Evolutionary conservation across 2,113 vertebrate genomes (phyloP), one percentile per base, ranked within the genome.

Genomic region (Patagioenas fasciata): DNA sequence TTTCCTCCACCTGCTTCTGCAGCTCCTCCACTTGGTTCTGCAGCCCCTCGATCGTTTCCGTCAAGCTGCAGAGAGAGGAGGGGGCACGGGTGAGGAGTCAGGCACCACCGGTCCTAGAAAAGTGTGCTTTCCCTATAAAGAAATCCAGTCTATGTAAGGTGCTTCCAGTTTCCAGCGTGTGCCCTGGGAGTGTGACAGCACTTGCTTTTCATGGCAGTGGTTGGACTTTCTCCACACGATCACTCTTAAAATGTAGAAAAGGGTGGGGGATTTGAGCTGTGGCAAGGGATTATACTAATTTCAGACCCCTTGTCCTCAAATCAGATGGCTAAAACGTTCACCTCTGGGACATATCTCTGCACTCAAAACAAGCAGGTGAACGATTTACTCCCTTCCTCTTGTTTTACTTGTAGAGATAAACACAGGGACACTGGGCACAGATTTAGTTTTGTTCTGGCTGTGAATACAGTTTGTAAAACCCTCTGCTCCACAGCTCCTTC

Each of bases 11-110:
- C 36, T 99, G 99, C 74, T 97, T 95, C 28, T 99, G 99, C 85
- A 99, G 98, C 62, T 98, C 97, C 87, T 99, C 99, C 90, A 99
- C 99, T 96, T 99, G 99, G 66, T 97, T 96, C 97, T 99, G 99
- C 84, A 99, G 91, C 29, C 98, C 98, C 94, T 99, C 99, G 9
- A 99, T 98, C 2, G 99, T 99, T 90, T 98, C 98, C 0, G 98
- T 99, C 97, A 99, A 96, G 95, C 99, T 99, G 95, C 4, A 7
- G 38, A 60, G 75, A 84, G 67, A 56, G 57, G 75, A 94, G 19
- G 32, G 66, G 79, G 42, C 36, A 38, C 2, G 6, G 64, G 6
- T 67, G 66, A 88, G 54, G 17, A 56, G 38, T 17, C 20, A 28
- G 84, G 31, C 2, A 4, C 44, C 26, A 16, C 11, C 29, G n/a